phyloP scores from a whole-genome alignment of 2,888 invertebrate genomes.

The Drosophila subsilvestris region DNA sequence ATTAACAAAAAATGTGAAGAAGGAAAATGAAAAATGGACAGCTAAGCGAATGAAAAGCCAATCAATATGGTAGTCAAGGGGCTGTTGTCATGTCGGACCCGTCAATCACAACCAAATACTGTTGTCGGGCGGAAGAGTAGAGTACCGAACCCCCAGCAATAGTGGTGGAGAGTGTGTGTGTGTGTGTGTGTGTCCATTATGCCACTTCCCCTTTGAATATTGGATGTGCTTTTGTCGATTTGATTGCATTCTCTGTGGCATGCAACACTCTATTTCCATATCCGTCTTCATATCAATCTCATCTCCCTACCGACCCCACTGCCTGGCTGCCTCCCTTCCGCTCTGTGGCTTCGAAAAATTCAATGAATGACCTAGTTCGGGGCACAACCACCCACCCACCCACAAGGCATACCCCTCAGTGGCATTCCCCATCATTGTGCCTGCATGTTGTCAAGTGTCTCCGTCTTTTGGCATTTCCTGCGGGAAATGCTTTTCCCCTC shows the following conservation, averaged over 20 bases:
- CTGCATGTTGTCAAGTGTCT: conserved; percentile 36
- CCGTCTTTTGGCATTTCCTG: conserved; percentile 54
- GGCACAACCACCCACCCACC: conserved; percentile 2
- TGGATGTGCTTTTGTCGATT: conserved; percentile 29
- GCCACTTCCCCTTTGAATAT: conserved; percentile 35
- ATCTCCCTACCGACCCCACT: too few relatives aligned
- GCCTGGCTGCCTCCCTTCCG: not conserved
- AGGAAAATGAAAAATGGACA: conserved; percentile 23
- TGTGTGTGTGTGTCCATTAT: conserved; percentile 22
- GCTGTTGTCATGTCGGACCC: conserved; percentile 66
- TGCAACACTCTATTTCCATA: conserved; percentile 23
- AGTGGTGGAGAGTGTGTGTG: not conserved
- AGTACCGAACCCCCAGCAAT: conserved; percentile 24
- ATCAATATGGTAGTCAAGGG: conserved; percentile 65
- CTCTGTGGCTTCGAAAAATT: conserved; percentile 63
- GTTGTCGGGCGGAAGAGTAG: conserved; percentile 33
- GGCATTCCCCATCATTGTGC: not conserved
- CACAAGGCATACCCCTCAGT: not conserved
- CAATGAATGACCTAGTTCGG: conserved; percentile 82
- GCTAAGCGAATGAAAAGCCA: conserved; percentile 43
- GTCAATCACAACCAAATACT: conserved; percentile 46
- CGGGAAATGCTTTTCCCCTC: conserved; percentile 33
- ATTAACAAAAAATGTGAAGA: conserved; percentile 5
- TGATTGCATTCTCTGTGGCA: conserved; percentile 23
- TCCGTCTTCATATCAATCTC: conserved; percentile 2